phyloP scores from a whole-genome alignment of 2,113 vertebrate species.

The Aspidoscelis tigris region DNA sequence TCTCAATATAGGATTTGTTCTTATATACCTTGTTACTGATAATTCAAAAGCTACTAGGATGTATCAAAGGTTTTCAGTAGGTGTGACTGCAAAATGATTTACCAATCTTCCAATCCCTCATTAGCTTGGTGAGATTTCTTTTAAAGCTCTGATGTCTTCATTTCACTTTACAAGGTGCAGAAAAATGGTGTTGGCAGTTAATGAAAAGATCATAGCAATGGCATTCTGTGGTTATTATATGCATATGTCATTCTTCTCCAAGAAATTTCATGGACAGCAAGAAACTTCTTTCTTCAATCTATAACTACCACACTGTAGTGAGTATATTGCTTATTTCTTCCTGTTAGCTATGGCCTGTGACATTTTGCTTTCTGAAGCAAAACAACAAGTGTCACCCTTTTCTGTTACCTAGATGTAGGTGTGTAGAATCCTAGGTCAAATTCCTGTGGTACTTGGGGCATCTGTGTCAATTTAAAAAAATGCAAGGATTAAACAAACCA shows the following conservation, averaged over 20 bases:
- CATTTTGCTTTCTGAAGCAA: neutral
- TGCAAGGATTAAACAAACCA: too few relatives aligned
- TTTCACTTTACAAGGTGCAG: conserved; percentile 41
- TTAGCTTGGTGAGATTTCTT: conserved; percentile 42
- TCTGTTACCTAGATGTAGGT: neutral
- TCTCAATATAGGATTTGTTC: conserved; percentile 42
- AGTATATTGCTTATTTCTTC: neutral
- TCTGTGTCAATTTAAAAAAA: too few relatives aligned
- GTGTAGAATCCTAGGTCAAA: too few relatives aligned
- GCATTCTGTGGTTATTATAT: conserved; percentile 39
- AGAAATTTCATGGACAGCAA: neutral
- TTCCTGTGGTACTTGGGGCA: too few relatives aligned
- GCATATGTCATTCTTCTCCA: neutral
- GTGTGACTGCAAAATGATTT: conserved; percentile 44
- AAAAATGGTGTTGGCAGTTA: conserved; percentile 52
- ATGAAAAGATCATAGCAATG: conserved; percentile 50
- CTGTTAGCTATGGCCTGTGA: neutral
- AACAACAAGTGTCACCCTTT: neutral
- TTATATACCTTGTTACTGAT: conserved; percentile 22
- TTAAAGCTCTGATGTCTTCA: neutral
- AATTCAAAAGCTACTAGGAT: conserved; percentile 25
- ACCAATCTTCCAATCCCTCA: conserved; percentile 48
- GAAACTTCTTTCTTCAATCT: neutral
- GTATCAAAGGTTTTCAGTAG: conserved; percentile 46
- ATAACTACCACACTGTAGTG: neutral